Conservation (phyloP, 2,888 invertebrate species). For the Cremastobaeus sp. region DNA sequence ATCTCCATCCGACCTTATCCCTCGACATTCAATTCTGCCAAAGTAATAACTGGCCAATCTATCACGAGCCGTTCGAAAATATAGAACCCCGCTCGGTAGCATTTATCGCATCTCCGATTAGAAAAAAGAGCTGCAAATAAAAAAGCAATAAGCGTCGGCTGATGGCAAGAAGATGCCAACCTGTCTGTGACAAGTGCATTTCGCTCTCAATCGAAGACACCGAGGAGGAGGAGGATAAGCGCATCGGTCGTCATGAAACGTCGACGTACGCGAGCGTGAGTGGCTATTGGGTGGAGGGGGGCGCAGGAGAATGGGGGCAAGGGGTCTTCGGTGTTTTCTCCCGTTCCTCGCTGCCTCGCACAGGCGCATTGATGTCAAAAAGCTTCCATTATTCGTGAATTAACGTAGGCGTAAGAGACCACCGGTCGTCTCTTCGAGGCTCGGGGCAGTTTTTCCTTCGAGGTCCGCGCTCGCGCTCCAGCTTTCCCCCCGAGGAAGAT, state of each 20-base stretch:
- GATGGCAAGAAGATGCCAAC: not conserved
- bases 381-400: slow-evolving; percentile 66
- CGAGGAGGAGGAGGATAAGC: slow-evolving; percentile 35
- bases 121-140: slow-evolving; percentile 4
- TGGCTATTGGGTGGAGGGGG: slow-evolving; percentile 11
- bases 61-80: not conserved
- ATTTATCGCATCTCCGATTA: not conserved
- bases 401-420: slow-evolving; percentile 65
- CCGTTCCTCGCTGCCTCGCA: slow-evolving; percentile 49
- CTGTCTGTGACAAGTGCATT: slow-evolving; percentile 21
- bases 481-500: slow-evolving; percentile 1
- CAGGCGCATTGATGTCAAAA: slow-evolving; percentile 62
- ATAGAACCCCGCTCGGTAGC: not conserved
- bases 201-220: slow-evolving; percentile 37
- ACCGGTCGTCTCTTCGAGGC: slow-evolving; percentile 63
- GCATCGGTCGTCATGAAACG: slow-evolving; percentile 28
- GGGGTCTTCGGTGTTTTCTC: slow-evolving; percentile 38
- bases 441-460: slow-evolving; percentile 53
- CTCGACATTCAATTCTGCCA: not conserved
- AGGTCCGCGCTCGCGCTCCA: slow-evolving; percentile 50
- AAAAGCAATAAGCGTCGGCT: slow-evolving; percentile 17
- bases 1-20: not conserved
- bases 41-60: slow-evolving; percentile 6
- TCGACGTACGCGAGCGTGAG: slow-evolving; percentile 34
- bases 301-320: slow-evolving; percentile 3